phyloP scores from a whole-genome alignment of 2,888 invertebrate species.

The Maniola hyperantus region DNA sequence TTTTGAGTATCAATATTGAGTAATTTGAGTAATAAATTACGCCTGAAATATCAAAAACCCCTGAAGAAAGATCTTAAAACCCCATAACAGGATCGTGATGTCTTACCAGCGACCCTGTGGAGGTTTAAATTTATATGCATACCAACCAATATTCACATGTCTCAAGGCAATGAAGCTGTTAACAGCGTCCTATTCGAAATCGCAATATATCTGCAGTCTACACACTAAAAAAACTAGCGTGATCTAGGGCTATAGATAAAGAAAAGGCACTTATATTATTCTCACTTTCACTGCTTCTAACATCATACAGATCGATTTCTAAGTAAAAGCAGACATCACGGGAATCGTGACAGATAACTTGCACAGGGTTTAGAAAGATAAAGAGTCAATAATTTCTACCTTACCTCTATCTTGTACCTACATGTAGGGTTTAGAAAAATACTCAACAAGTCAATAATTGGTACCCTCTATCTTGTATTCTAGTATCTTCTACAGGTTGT shows the following conservation, averaged over 20 bases:
- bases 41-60: no score
- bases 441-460: no score
- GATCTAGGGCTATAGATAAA: background rate
- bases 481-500: no score
- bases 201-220: background rate
- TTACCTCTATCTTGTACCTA: no score
- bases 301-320: background rate
- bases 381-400: background rate
- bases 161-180: constrained; percentile 15
- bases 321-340: background rate
- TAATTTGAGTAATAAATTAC: no score
- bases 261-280: background rate
- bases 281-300: background rate
- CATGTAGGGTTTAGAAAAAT: background rate
- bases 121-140: background rate
- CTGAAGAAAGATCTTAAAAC: no score
- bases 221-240: background rate
- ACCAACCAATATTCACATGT: background rate
- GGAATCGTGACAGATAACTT: background rate
- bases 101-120: no score
- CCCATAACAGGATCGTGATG: no score
- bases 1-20: no score
- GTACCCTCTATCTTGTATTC: no score
- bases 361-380: background rate
- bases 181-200: background rate